Conservation (phyloP, 2,797 vertebrate species). For the Sebastiscus tertius region DNA sequence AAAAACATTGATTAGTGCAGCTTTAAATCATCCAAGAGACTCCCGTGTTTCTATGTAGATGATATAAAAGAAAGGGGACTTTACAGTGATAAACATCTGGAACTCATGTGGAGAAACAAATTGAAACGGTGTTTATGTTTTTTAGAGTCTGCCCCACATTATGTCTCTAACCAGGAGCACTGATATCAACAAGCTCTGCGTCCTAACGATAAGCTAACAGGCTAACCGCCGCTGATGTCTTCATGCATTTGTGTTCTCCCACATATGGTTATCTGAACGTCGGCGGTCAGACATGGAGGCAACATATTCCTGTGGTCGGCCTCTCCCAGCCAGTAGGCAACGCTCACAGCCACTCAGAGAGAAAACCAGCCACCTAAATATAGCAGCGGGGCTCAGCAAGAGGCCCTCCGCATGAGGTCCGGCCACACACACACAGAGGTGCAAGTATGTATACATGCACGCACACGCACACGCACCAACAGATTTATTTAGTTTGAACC, state of each 20-base stretch:
- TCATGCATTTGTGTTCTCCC: slow-evolving; percentile 65
- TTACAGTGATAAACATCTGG: neutral
- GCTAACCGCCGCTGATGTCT: slow-evolving; percentile 63
- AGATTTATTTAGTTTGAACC: slow-evolving; percentile 36
- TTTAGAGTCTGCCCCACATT: neutral
- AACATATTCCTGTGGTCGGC: slow-evolving; percentile 73
- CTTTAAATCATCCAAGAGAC: neutral
- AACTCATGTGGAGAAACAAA: neutral
- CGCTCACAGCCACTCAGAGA: slow-evolving; percentile 47
- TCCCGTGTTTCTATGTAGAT: neutral
- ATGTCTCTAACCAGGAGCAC: neutral
- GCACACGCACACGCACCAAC: slow-evolving; percentile 1
- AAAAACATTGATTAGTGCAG: neutral
- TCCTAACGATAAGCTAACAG: slow-evolving; percentile 65
- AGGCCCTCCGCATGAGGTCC: slow-evolving; percentile 62
- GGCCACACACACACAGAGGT: slow-evolving; percentile 53
- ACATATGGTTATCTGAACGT: slow-evolving; percentile 76
- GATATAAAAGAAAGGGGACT: neutral
- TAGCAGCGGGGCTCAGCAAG: slow-evolving; percentile 66
- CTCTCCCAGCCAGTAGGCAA: slow-evolving; percentile 73
- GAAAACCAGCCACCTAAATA: slow-evolving; percentile 72
- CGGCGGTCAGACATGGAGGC: slow-evolving; percentile 75
- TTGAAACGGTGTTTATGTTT: slow-evolving; percentile 24
- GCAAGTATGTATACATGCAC: slow-evolving; percentile 19
- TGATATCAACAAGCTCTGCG: slow-evolving; percentile 46